phyloP scores from a whole-genome alignment of 2,888 invertebrate species.

The Oegoconia quadripuncta region DNA sequence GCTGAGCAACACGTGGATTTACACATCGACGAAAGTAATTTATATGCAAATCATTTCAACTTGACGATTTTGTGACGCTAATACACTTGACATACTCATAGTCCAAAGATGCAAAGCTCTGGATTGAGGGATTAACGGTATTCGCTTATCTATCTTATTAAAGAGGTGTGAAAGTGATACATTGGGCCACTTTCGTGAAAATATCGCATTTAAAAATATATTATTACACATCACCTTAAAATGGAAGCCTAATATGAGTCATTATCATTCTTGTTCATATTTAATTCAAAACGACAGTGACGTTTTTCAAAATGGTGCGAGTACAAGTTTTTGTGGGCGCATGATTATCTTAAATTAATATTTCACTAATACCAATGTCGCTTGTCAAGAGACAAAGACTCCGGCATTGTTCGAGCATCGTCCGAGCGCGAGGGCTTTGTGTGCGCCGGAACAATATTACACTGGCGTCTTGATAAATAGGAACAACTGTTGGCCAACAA shows the following conservation, averaged over 20 bases:
- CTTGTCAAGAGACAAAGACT: constrained; percentile 62
- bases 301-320: constrained; percentile 13
- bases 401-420: constrained; percentile 47
- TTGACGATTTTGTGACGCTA: constrained; percentile 71
- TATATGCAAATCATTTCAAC: constrained; percentile 76
- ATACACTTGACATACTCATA: constrained; percentile 55
- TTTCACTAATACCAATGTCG: constrained; percentile 60
- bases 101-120: constrained; percentile 44
- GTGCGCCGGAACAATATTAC: constrained; percentile 66
- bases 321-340: constrained; percentile 22
- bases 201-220: background rate
- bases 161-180: constrained; percentile 5
- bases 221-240: too few relatives aligned
- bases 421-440: constrained; percentile 46
- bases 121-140: constrained; percentile 50
- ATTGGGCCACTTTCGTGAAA: too few relatives aligned
- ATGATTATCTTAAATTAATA: constrained; percentile 54
- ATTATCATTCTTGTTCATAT: too few relatives aligned
- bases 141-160: constrained; percentile 8
- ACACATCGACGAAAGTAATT: constrained; percentile 74
- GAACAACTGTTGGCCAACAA: constrained; percentile 73
- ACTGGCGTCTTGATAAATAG: constrained; percentile 75
- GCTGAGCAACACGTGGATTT: constrained; percentile 74
- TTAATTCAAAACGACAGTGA: too few relatives aligned
- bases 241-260: too few relatives aligned